phyloP scores from a whole-genome alignment of 2,113 vertebrate genomes.

The Cyprinus carpio region DNA sequence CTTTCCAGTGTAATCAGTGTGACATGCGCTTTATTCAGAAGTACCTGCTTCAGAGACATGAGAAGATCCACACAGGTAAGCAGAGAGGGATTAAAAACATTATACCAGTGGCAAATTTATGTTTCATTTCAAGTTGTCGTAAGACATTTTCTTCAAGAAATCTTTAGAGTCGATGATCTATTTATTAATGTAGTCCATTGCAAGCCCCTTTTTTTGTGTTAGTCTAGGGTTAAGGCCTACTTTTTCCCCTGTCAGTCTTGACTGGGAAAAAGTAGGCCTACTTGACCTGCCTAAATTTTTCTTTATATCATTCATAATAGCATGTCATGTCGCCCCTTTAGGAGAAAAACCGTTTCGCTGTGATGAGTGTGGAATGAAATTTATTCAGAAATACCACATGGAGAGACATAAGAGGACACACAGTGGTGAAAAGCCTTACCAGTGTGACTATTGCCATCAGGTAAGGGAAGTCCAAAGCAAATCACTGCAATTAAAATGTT shows the following conservation, averaged over 20 bases:
- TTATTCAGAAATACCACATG: conserved; percentile 99
- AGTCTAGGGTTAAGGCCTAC: too few species aligned
- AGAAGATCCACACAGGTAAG: conserved; percentile 99
- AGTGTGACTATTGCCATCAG: conserved; percentile 99
- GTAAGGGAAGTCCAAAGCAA: conserved; percentile 62
- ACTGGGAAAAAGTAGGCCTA: background rate
- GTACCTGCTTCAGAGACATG: conserved; percentile 98
- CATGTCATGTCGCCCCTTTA: conserved; percentile 56
- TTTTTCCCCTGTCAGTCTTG: too few species aligned
- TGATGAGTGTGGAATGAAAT: conserved; percentile 98
- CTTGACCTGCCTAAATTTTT: background rate
- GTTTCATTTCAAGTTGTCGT: background rate
- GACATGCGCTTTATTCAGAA: conserved; percentile 99
- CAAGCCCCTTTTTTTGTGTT: background rate
- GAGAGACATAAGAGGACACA: conserved; percentile 99
- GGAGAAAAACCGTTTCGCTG: conserved; percentile 98
- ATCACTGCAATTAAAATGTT: too few species aligned
- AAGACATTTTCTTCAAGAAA: too few species aligned
- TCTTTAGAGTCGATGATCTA: background rate
- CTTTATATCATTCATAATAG: background rate
- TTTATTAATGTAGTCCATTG: background rate
- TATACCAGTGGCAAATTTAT: background rate
- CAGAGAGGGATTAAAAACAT: background rate
- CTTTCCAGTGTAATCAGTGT: conserved; percentile 99
- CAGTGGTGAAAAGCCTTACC: conserved; percentile 98